phyloP scores from a whole-genome alignment of 2,888 invertebrate genomes.

The Aricia artaxerxes region DNA sequence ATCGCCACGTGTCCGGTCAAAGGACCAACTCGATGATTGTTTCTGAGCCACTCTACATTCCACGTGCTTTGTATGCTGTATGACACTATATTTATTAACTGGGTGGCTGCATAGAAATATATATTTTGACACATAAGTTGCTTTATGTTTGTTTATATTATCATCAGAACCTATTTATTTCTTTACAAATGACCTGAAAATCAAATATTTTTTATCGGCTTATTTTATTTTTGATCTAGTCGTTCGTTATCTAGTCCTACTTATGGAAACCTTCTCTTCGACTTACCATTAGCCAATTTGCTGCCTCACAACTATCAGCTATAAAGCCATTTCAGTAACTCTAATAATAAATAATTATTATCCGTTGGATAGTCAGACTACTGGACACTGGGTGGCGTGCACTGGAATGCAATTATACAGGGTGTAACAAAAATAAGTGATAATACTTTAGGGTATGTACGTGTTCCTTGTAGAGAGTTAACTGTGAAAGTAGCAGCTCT shows the following conservation, averaged over 20 bases:
- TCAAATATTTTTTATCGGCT: too few relatives aligned
- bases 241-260: too few relatives aligned
- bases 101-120: neutral
- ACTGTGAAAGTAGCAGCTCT: too few relatives aligned
- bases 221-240: too few relatives aligned
- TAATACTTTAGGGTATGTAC: too few relatives aligned
- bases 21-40: constrained; percentile 2
- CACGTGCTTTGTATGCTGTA: neutral
- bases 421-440: too few relatives aligned
- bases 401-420: constrained; percentile 5
- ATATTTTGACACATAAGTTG: too few relatives aligned
- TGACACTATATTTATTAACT: constrained; percentile 1
- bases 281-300: neutral
- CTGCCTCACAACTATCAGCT: too few relatives aligned
- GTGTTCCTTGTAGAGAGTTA: too few relatives aligned
- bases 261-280: neutral
- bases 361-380: neutral
- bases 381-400: neutral
- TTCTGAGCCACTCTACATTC: neutral
- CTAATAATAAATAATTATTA: neutral
- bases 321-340: neutral
- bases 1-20: neutral
- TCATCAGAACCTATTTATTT: too few relatives aligned
- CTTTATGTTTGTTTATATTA: too few relatives aligned
- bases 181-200: too few relatives aligned